Base-by-base conservation (phyloP, 2,888 invertebrate genomes). In the Dicranocentrus wangi region DNA sequence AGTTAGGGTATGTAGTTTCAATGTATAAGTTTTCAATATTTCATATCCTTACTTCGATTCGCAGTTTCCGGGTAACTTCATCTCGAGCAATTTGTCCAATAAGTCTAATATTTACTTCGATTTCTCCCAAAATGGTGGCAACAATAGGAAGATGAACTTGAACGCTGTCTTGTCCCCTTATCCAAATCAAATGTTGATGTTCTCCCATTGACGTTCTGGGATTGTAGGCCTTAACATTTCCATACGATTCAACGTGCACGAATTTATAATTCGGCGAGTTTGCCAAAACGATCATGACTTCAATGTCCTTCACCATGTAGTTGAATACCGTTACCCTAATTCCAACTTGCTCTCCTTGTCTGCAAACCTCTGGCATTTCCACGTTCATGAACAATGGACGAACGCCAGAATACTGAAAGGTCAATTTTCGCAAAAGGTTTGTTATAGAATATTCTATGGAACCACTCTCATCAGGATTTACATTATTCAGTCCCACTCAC, bases 371-470 rank as follows among this genome's bases (percentile, higher is more conserved):
- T 0, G 98, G 97, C 90, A 97, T 96, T 88, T 98, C 98, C 65
- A 97, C 94, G 87, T 95, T 95, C 87, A 98, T 97, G 90, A 94
- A 98, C 92, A 98, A 97, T 17, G 97, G 97, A 47, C 96, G 91
- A 0, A 96, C 94, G 15, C 96, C 97, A 27, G 94, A 93, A 89
- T 97, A 97, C 92, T 94, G 90, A 88, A 87, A 61, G 55, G 55
- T 55, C 23, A 55, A 23, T 55, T 47, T 23, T 19, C 55, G 55
- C 55, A 55, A 55, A 21, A 19, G 21, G 55, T 55, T 19, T 7
- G 15, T 7, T 10, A 32, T 10, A 32, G 10, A 32, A 32, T 32
- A 3, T 10, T 32, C 32, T 32, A 7, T 10, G 10, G 5, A 10
- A 3, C 32, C 32, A 32, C 32, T 32, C 3, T 7, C 10, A 7